Conservation (phyloP, 1,140 invertebrate species). For the Trichonephila inaurata region DNA sequence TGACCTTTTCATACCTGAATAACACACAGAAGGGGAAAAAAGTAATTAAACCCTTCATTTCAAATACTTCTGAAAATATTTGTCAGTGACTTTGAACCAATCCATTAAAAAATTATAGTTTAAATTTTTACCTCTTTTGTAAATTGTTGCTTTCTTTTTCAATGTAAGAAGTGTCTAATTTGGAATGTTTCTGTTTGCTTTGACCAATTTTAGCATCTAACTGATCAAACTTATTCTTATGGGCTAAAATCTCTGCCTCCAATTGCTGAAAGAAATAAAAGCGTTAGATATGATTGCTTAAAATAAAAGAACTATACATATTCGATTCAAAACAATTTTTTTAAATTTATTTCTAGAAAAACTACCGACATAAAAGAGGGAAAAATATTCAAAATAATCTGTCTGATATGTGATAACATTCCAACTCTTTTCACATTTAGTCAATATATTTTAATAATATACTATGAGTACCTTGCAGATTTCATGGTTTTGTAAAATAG, state of each 20-base stretch:
- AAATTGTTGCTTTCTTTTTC: conserved; percentile 90
- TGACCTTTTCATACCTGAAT: conserved; percentile 86
- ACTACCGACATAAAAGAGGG: too few species aligned
- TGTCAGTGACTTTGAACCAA: neutral
- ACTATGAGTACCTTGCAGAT: conserved; percentile 82
- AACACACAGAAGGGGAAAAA: neutral
- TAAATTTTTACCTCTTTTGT: conserved; percentile 82
- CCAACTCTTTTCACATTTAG: too few species aligned
- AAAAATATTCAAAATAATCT: too few species aligned
- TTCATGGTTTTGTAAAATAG: conserved; percentile 89
- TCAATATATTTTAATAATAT: neutral
- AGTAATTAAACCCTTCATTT: neutral
- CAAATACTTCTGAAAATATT: too few species aligned
- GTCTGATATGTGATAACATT: neutral
- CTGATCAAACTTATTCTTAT: conserved; percentile 85
- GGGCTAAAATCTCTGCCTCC: conserved; percentile 84
- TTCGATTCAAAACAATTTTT: too few species aligned
- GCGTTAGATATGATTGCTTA: too few species aligned
- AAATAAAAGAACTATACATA: too few species aligned
- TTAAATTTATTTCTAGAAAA: too few species aligned
- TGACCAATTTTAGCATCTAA: conserved; percentile 86
- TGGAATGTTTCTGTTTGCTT: conserved; percentile 89
- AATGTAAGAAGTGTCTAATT: conserved; percentile 86
- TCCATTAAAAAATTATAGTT: neutral
- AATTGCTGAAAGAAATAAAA: conserved; percentile 78